Percentiles rank a stretch among this genome's conserved stretches.
phyloP scores from a whole-genome alignment of 92 coral and sea anemone genomes.

The Bergia puertoricense region DNA sequence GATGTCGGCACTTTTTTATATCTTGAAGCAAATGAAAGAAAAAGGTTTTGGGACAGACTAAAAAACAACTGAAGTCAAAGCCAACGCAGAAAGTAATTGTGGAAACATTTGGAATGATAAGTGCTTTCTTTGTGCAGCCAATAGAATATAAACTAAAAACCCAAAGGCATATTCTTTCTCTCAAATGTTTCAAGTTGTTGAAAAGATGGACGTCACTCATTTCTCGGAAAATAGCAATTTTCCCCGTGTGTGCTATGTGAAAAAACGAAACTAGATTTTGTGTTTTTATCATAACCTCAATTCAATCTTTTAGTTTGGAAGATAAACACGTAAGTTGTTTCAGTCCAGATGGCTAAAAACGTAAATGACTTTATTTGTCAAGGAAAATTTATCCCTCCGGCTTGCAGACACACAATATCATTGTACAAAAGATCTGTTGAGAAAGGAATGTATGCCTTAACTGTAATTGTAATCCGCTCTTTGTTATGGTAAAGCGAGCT shows the following conservation, averaged over 20 bases:
- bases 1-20: too few relatives aligned
- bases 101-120: not conserved
- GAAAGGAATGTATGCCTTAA: not conserved
- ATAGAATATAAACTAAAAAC: not conserved
- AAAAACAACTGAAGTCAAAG: not conserved
- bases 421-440: conserved; percentile 13
- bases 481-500: conserved; percentile 21
- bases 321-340: not conserved
- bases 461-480: conserved; percentile 10
- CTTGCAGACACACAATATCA: conserved; percentile 20
- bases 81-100: not conserved
- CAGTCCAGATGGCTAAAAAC: not conserved
- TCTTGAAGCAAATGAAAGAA: too few relatives aligned
- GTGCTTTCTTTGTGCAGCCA: not conserved
- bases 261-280: not conserved
- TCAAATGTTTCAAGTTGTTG: too few relatives aligned
- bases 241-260: too few relatives aligned
- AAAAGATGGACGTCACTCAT: too few relatives aligned
- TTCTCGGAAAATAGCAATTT: not conserved
- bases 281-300: not conserved
- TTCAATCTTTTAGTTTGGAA: not conserved
- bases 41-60: not conserved
- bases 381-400: not conserved
- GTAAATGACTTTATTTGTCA: not conserved
- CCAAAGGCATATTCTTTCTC: not conserved